Conservation (phyloP, 2,888 invertebrate species). For the Eupithecia insigniata region DNA sequence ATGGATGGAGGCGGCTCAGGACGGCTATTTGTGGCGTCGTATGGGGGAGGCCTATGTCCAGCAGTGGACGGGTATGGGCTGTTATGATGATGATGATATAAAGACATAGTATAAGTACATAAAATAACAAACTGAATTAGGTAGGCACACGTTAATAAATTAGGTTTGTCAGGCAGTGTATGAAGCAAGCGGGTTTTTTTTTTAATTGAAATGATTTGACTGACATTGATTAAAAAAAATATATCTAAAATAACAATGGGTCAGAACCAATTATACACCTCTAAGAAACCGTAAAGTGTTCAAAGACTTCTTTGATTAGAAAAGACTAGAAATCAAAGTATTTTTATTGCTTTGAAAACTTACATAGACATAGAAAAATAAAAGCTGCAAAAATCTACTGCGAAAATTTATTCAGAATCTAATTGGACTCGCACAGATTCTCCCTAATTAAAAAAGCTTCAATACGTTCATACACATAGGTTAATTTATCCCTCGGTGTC, state of each 20-base stretch:
- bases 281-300: neutral
- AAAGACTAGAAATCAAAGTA: neutral
- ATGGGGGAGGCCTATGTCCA: too few relatives aligned
- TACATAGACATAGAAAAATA: neutral
- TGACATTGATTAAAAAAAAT: too few relatives aligned
- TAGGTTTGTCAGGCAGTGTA: too few relatives aligned
- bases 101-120: too few relatives aligned
- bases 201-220: neutral
- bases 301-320: neutral
- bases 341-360: neutral
- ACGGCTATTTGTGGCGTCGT: too few relatives aligned
- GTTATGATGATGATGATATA: too few relatives aligned
- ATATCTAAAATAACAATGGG: too few relatives aligned
- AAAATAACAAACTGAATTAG: too few relatives aligned
- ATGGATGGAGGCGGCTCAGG: too few relatives aligned
- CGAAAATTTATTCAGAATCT: neutral
- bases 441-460: slow-evolving; percentile 5
- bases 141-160: too few relatives aligned
- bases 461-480: slow-evolving; percentile 19
- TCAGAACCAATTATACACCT: neutral
- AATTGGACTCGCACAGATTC: neutral
- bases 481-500: slow-evolving; percentile 31
- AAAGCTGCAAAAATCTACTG: neutral
- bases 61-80: too few relatives aligned
- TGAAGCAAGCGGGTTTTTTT: too few relatives aligned